Percentiles rank a stretch among this genome's conserved stretches.
Evolutionary conservation across 2,797 vertebrate species (phyloP).

Genomic region (Crenuchus spilurus): DNA sequence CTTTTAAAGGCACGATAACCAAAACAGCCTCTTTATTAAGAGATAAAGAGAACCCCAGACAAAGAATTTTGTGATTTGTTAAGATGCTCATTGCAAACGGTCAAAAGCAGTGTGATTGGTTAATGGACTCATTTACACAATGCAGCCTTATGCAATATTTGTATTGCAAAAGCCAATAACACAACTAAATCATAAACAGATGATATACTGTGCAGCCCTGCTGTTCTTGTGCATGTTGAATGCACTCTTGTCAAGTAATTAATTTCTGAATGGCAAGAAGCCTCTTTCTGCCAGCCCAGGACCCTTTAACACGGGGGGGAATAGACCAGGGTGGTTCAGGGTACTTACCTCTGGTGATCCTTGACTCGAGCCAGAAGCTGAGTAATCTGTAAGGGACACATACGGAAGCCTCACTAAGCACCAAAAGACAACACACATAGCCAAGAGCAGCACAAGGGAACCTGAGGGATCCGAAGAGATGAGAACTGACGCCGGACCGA

Average conservation of each 20-base stretch:
- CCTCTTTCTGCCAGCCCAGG: conserved; percentile 7
- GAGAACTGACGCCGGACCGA: conserved; percentile 27
- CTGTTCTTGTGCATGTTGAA: neutral
- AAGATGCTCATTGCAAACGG: too few species aligned
- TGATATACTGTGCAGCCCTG: neutral
- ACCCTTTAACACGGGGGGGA: conserved; percentile 49
- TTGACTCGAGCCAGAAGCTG: conserved; percentile 70
- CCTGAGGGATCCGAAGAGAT: conserved; percentile 30
- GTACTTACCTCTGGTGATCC: conserved; percentile 70
- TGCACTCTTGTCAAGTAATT: neutral
- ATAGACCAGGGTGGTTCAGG: conserved; percentile 50
- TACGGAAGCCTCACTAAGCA: conserved; percentile 61
- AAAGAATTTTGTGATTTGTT: too few species aligned
- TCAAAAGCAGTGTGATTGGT: too few species aligned
- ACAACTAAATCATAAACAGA: too few species aligned
- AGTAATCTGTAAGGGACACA: conserved; percentile 72
- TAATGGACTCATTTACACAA: too few species aligned
- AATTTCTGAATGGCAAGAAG: conserved; percentile 4
- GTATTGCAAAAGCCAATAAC: too few species aligned
- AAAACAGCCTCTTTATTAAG: too few species aligned
- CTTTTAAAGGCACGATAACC: too few species aligned
- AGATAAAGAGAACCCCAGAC: too few species aligned
- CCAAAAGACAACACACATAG: conserved; percentile 36
- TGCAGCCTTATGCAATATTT: too few species aligned
- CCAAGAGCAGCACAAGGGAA: conserved; percentile 17